Conservation (phyloP, 2,888 invertebrate species). For the Acronicta leporina region DNA sequence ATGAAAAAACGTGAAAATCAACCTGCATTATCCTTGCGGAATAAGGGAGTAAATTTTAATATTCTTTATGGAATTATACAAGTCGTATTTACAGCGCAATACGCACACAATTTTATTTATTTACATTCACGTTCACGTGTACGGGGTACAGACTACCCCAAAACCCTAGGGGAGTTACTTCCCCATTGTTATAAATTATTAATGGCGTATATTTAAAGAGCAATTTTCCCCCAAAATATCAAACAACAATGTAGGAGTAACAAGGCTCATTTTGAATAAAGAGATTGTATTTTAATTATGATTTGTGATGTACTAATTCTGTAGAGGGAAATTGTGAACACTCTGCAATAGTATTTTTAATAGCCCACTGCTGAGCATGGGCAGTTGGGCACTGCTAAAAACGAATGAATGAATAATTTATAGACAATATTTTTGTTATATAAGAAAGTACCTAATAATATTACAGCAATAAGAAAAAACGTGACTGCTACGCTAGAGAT, state of each 20-base stretch:
- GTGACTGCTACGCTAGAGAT: too few relatives aligned
- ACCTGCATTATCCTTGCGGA: slow-evolving; percentile 23
- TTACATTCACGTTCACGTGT: slow-evolving; percentile 32
- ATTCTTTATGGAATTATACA: slow-evolving; percentile 26
- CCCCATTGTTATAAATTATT: slow-evolving; percentile 49
- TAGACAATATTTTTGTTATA: too few relatives aligned
- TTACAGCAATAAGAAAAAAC: too few relatives aligned
- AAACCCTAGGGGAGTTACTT: slow-evolving; percentile 6
- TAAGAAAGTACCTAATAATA: too few relatives aligned
- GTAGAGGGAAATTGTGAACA: background rate
- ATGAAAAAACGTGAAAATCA: slow-evolving; percentile 8
- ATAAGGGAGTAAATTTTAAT: slow-evolving; percentile 17
- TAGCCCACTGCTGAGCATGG: background rate
- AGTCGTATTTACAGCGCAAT: slow-evolving; percentile 47
- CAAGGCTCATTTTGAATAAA: slow-evolving; percentile 35
- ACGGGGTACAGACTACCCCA: slow-evolving; percentile 8
- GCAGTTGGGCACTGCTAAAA: background rate
- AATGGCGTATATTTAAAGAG: slow-evolving; percentile 46
- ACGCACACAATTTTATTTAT: slow-evolving; percentile 43
- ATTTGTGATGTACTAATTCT: slow-evolving; percentile 31
- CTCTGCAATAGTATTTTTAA: background rate
- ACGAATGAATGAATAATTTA: too few relatives aligned
- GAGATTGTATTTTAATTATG: slow-evolving; percentile 46
- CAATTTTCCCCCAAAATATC: slow-evolving; percentile 50
- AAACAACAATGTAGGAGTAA: slow-evolving; percentile 44